Conservation (phyloP, 2,113 vertebrate species). For the Callipepla californica region DNA sequence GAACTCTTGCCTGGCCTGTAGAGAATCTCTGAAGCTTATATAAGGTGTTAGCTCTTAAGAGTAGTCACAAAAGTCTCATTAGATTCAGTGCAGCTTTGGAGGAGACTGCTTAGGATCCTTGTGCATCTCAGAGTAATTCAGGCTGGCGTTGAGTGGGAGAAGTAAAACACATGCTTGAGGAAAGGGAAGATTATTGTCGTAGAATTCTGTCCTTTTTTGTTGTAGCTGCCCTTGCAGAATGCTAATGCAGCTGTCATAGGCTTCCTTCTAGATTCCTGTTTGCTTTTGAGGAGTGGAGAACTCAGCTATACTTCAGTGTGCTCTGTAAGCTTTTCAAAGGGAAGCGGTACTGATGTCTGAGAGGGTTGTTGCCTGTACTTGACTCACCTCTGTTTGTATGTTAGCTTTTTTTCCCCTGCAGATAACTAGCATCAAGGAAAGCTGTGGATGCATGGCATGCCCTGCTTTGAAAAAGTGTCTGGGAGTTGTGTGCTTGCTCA, state of each 20-base stretch:
- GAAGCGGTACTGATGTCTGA: neutral
- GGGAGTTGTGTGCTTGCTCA: neutral
- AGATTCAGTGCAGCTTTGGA: neutral
- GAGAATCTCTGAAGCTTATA: neutral
- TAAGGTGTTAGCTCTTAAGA: neutral
- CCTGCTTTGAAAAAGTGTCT: neutral
- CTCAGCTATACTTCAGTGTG: neutral
- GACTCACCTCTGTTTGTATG: neutral
- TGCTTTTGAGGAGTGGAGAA: neutral
- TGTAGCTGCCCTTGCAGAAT: neutral
- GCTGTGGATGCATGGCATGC: neutral
- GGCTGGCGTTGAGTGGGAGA: rapidly evolving
- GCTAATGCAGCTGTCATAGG: neutral
- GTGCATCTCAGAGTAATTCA: neutral
- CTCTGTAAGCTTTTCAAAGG: neutral
- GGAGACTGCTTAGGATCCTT: neutral
- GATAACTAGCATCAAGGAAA: neutral
- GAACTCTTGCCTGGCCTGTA: neutral
- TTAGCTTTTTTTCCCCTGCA: rapidly evolving
- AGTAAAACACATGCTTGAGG: neutral
- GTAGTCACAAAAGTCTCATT: rapidly evolving
- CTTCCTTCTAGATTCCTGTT: neutral
- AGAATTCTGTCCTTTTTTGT: neutral
- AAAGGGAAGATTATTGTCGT: neutral
- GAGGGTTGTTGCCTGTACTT: neutral